A percentile compares a stretch with the other conserved stretches of the same genome.
Conservation (phyloP, 2,888 invertebrate species). For the Netelia fuscicornis region DNA sequence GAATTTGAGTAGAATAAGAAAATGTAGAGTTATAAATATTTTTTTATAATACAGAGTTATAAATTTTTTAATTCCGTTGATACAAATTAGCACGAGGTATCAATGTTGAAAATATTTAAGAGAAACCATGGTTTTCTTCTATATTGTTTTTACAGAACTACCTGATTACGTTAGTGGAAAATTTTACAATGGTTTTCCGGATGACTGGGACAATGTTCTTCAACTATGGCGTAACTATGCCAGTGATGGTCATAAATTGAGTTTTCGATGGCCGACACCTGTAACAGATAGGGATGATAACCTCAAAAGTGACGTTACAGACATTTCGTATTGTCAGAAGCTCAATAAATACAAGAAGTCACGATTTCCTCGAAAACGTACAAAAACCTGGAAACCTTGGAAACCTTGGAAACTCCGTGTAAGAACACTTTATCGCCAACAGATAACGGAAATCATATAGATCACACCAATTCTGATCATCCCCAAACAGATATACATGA, state of each 20-base stretch:
- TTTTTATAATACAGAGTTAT: too few relatives aligned
- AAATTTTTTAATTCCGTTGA: background rate
- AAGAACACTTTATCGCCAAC: too few relatives aligned
- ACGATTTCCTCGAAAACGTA: constrained; percentile 48
- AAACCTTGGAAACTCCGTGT: too few relatives aligned
- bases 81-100: background rate
- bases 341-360: constrained; percentile 32
- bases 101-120: background rate
- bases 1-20: background rate
- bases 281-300: constrained; percentile 81
- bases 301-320: constrained; percentile 77
- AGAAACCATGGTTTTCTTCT: constrained; percentile 9
- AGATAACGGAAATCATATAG: too few relatives aligned
- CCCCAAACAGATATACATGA: too few relatives aligned
- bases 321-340: constrained; percentile 42
- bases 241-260: constrained; percentile 70
- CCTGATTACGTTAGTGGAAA: constrained; percentile 80
- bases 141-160: constrained; percentile 72
- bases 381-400: constrained; percentile 2
- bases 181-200: constrained; percentile 82
- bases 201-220: constrained; percentile 82
- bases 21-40: too few relatives aligned
- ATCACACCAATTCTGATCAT: too few relatives aligned
- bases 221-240: constrained; percentile 79
- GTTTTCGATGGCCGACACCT: constrained; percentile 81